Evolutionary conservation across 1,140 invertebrate genomes (phyloP), one percentile per base, ranked within the genome.

Genomic region (Halotydeus destructor): DNA sequence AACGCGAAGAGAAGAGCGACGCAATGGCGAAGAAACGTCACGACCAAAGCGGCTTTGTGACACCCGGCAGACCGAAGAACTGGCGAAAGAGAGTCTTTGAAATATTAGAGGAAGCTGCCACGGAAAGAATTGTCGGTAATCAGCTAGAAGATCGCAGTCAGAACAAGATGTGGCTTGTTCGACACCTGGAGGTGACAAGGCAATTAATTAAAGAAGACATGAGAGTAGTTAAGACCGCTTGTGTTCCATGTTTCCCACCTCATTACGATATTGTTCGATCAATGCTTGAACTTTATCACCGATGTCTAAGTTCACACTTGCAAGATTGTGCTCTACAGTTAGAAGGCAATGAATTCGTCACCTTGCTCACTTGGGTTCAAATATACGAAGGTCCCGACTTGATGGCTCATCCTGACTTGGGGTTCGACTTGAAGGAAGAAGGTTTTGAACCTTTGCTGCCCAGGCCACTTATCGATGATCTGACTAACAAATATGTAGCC

Each of bases 271-370:
- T 98, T 49, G 74, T 88, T 3, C 75, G 80, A 49, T 74, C 72
- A 60, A 96, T 82, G 63, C 75, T 93, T 0, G 69, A 72, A 51
- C 89, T 97, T 78, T 97, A 97, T 55, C 91, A 98, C 57, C 72
- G 66, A 19, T 78, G 75, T 52, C 64, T 97, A 12, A 40, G 41
- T 38, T 53, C 57, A 39, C 53, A 83, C 77, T 61, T 94, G 5
- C 72, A 82, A 62, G 84, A 91, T 51, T 70, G 91, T 19, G 65
- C 71, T 14, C 74, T 70, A 52, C 82, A 82, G 1, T 58, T 97
- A 23, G 80, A 96, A 63, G 88, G 86, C 24, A 94, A 94, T 60
- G 93, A 97, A 60, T 85, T 88, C 62, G 85, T 97, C 0, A 84
- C 88, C 0, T 60, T 97, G 18, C 60, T 98, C 3, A 77, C 75